Evolutionary conservation across 2,113 vertebrate genomes (phyloP).

Genomic region (Myrmophylax atrothorax): DNA sequence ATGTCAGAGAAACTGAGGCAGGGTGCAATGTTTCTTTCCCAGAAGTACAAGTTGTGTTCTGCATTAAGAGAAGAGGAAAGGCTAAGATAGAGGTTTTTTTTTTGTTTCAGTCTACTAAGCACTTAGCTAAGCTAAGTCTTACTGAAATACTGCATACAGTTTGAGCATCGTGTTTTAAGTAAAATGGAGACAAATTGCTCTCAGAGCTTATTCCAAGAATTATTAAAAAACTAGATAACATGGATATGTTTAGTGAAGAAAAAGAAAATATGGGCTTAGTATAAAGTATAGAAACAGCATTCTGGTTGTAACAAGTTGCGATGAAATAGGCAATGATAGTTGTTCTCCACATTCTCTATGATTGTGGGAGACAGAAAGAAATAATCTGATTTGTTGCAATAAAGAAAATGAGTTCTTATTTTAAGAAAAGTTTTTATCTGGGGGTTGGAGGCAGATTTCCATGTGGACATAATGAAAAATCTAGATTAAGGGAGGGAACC

Average conservation of each 20-base stretch:
- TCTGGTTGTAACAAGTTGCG: neutral
- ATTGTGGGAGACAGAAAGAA: neutral
- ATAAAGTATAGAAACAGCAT: neutral
- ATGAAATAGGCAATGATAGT: neutral
- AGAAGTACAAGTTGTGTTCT: neutral
- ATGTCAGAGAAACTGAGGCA: neutral
- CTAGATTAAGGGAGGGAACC: neutral
- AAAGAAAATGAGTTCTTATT: neutral
- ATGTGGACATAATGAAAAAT: neutral
- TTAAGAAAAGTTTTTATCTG: neutral
- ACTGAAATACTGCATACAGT: neutral
- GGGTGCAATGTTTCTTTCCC: neutral
- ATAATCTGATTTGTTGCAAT: neutral
- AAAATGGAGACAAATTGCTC: neutral
- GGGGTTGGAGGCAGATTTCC: neutral
- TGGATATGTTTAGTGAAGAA: neutral
- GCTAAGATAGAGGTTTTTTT: rapidly evolving
- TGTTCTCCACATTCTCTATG: neutral
- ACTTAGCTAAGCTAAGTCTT: neutral
- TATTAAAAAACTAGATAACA: neutral
- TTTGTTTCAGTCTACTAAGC: neutral
- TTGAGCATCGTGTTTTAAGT: neutral
- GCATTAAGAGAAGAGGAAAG: neutral
- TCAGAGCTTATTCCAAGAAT: neutral
- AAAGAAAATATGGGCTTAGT: neutral